A percentile compares a stretch with the other conserved stretches of the same genome.
phyloP scores from a whole-genome alignment of 2,797 vertebrate species.

The Syndactyla subalaris region DNA sequence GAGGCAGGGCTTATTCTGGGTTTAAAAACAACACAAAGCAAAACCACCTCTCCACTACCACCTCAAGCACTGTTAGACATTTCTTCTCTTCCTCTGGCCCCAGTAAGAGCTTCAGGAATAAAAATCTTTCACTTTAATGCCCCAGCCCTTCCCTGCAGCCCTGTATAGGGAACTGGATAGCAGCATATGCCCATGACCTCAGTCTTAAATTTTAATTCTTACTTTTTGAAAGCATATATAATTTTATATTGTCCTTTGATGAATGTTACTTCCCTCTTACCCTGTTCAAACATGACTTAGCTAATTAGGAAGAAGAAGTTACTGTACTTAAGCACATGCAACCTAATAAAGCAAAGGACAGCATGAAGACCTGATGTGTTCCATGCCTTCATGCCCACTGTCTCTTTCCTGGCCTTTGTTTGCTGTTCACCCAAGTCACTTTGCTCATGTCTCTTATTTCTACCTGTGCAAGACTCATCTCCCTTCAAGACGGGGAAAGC shows the following conservation, averaged over 20 bases:
- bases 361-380: not conserved
- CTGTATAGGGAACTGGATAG: not conserved
- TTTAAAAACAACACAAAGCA: not conserved
- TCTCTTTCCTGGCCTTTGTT: not conserved
- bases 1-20: not conserved
- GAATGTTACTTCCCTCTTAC: not conserved
- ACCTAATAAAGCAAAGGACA: not conserved
- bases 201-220: not conserved
- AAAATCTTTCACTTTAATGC: not conserved
- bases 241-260: not conserved
- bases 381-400: no score
- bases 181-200: not conserved
- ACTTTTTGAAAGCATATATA: not conserved
- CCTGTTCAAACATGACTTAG: not conserved
- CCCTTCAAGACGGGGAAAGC: not conserved
- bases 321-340: accelerated
- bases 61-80: not conserved
- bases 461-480: not conserved
- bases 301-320: not conserved
- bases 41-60: not conserved
- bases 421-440: not conserved
- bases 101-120: not conserved
- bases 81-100: not conserved
- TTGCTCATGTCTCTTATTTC: not conserved
- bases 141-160: not conserved